Evolutionary conservation across 1,140 invertebrate genomes (phyloP), one percentile per base, ranked within the genome.

Genomic region (Agraylea sexmaculata): DNA sequence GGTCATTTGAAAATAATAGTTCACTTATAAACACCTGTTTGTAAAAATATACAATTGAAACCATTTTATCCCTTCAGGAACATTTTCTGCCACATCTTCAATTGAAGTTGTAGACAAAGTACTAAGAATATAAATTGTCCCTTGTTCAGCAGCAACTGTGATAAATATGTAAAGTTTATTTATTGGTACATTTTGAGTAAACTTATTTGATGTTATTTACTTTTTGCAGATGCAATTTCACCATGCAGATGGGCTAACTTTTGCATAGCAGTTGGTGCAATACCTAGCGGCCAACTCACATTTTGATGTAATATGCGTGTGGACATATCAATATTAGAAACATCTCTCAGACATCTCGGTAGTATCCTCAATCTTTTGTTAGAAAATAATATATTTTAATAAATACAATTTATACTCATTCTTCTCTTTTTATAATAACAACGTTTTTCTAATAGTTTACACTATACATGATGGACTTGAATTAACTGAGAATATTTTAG

Each of bases 201-300:
- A n/a, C n/a, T n/a, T n/a, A n/a, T n/a, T n/a, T n/a, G n/a, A n/a
- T n/a, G 10, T 11, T 27, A 40, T 40, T 51, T 66, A 87, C 85
- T 86, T 77, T 62, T 80, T 1, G 74, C 87, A 58, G 77, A 88
- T 27, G 83, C 90, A 41, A 77, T 65, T 70, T 97, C 91, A 8
- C 92, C 92, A 32, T 90, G 81, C 1, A 80, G 75, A 67, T 92
- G 82, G 0, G 90, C 88, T 85, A 97, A 83, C 52, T 73, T 75
- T 54, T 95, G 91, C 85, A 94, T 90, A 0, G 90, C 90, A 3
- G 87, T 86, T 1, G 92, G 89, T 0, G 91, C 77, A 36, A 96
- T 78, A 3, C 87, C 88, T 17, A 95, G 59, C 0, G 92, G 92
- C 66, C 87, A 78, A 2, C 73, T 64, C 12, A 92, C 66, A 38